Evolutionary conservation across 2,113 vertebrate genomes (phyloP).

Genomic region (Helogale parvula): DNA sequence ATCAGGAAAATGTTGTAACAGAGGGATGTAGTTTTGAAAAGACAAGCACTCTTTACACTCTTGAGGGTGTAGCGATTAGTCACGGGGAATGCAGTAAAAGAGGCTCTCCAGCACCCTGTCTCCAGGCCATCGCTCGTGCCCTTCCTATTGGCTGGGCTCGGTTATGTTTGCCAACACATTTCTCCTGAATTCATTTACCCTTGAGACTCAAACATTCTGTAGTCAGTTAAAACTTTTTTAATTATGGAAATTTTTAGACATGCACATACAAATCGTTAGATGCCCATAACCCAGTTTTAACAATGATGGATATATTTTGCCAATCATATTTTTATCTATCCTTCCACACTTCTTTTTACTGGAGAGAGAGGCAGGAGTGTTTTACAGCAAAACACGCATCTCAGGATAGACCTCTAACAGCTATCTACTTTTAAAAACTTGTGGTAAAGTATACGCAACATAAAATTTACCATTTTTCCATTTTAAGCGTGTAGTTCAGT

Average conservation of each 20-base stretch:
- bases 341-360: not conserved
- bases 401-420: not conserved
- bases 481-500: not conserved
- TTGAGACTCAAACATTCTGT: not conserved
- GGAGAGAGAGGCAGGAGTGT: not conserved
- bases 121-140: rapidly evolving
- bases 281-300: not conserved
- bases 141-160: not conserved
- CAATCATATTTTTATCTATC: not conserved
- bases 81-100: not conserved
- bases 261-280: not conserved
- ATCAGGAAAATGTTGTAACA: not conserved
- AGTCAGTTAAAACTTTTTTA: not conserved
- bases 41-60: not conserved
- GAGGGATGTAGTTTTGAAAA: not conserved
- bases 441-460: not conserved
- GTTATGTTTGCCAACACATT: not conserved
- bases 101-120: not conserved
- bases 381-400: constrained; percentile 36
- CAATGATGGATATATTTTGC: not conserved
- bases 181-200: not conserved
- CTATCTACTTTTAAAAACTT: not conserved
- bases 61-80: rapidly evolving
- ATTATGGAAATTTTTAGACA: not conserved
- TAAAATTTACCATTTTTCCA: not conserved